Conservation (phyloP, 2,797 vertebrate genomes). For the Chromobotia macracanthus region DNA sequence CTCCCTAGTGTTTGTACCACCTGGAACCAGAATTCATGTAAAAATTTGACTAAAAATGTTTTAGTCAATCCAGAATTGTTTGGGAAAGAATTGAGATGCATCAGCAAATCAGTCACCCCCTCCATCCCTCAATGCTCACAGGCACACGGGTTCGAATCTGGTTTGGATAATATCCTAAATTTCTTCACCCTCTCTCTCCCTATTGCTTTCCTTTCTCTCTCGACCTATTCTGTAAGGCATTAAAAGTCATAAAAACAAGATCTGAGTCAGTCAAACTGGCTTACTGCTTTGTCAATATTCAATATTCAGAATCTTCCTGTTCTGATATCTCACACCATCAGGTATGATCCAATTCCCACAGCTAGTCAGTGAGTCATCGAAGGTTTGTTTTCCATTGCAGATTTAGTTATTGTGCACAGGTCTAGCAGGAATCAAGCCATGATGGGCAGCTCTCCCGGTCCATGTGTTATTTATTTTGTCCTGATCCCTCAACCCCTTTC, state of each 20-base stretch:
- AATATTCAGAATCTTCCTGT: constrained; percentile 6
- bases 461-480: constrained; percentile 6
- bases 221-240: background rate
- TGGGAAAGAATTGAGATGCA: background rate
- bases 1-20: too few relatives aligned
- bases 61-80: background rate
- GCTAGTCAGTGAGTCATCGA: constrained; percentile 12
- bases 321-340: background rate
- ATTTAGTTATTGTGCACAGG: background rate
- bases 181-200: background rate
- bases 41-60: background rate
- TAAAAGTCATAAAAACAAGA: background rate
- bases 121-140: too few relatives aligned
- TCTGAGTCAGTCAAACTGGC: background rate
- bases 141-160: too few relatives aligned
- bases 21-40: background rate
- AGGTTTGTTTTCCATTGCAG: constrained; percentile 11
- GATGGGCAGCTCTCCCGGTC: constrained; percentile 1
- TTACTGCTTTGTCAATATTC: background rate
- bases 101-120: background rate
- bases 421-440: constrained; percentile 4
- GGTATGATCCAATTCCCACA: background rate
- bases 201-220: background rate
- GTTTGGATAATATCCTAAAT: background rate
- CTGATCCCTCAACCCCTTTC: constrained; percentile 32